phyloP scores from a whole-genome alignment of 2,113 vertebrate genomes.

The Platichthys stellatus region DNA sequence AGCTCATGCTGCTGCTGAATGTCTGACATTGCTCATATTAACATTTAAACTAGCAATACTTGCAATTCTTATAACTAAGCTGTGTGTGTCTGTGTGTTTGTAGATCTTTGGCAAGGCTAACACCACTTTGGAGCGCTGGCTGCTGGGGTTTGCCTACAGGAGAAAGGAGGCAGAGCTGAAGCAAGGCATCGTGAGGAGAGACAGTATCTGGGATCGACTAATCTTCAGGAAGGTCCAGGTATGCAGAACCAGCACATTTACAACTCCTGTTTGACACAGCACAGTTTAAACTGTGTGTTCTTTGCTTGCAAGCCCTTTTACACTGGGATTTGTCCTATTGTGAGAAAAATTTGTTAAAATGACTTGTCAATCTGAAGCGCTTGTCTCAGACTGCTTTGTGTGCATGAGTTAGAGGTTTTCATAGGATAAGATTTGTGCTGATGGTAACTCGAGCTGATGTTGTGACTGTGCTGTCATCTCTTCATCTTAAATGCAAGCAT shows the following conservation, averaged over 20 bases:
- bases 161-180: constrained; percentile 92
- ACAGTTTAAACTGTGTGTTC: too few species aligned
- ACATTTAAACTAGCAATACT: background rate
- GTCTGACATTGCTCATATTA: background rate
- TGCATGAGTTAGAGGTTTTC: too few species aligned
- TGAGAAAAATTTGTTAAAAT: too few species aligned
- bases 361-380: too few species aligned
- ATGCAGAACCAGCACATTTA: constrained; percentile 14
- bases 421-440: too few species aligned
- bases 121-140: constrained; percentile 90
- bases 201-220: constrained; percentile 95
- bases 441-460: too few species aligned
- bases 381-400: too few species aligned
- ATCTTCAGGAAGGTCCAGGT: constrained; percentile 97
- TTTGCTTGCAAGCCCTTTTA: too few species aligned
- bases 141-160: constrained; percentile 91
- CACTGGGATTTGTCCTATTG: background rate
- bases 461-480: background rate
- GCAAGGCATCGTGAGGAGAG: constrained; percentile 90
- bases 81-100: constrained; percentile 1
- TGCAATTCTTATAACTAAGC: too few species aligned
- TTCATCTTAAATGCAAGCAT: too few species aligned
- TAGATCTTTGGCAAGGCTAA: constrained; percentile 94
- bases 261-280: too few species aligned
- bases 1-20: background rate